A percentile compares a stretch with the other conserved stretches of the same genome.
Evolutionary conservation across 1,140 invertebrate genomes (phyloP).

Genomic region (Drosophila baimaii): DNA sequence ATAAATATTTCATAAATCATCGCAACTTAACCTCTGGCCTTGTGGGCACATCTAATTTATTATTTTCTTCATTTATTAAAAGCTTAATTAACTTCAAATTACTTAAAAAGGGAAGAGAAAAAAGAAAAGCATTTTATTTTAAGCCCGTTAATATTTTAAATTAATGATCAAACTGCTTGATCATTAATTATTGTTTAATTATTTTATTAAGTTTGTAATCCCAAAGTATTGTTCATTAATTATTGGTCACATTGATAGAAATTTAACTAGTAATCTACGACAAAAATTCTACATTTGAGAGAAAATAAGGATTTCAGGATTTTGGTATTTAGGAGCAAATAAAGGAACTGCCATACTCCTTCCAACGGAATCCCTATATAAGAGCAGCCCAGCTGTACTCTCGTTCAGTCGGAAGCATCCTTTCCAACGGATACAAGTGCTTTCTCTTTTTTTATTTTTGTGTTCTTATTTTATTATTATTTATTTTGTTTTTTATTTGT

Average conservation of each 20-base stretch:
- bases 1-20: neutral
- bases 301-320: too few species aligned
- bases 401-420: neutral
- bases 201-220: neutral
- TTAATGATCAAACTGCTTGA: neutral
- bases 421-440: too few species aligned
- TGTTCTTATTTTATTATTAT: neutral
- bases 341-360: neutral
- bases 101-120: neutral
- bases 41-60: neutral
- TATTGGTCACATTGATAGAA: too few species aligned
- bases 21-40: neutral
- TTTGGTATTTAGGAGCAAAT: neutral
- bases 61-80: neutral
- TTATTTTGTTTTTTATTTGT: neutral
- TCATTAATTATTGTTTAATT: conserved; percentile 5
- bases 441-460: neutral
- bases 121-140: too few species aligned
- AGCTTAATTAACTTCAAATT: neutral
- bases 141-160: neutral
- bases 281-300: neutral
- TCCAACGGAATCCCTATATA: neutral
- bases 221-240: neutral
- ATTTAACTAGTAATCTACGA: too few species aligned
- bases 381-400: neutral